Evolutionary conservation across 2,113 vertebrate species (phyloP).

Genomic region (Sceloporus undulatus): DNA sequence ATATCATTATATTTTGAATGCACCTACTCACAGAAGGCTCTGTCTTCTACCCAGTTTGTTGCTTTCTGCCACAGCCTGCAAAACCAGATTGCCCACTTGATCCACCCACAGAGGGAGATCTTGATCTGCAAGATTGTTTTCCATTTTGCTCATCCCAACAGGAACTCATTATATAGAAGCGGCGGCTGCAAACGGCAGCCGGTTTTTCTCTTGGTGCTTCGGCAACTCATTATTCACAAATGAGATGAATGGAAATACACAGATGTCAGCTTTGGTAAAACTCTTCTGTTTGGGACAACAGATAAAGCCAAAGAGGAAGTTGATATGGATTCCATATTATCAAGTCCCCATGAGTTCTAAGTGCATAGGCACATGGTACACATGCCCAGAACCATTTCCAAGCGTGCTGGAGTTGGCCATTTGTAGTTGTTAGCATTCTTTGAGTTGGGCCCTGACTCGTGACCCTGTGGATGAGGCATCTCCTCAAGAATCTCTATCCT

Average conservation of each 20-base stretch:
- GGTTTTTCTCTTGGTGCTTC: background rate
- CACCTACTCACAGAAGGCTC: background rate
- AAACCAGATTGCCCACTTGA: slow-evolving; percentile 1
- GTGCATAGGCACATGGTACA: no score
- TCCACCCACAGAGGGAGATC: background rate
- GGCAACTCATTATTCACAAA: background rate
- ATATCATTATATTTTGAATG: no score
- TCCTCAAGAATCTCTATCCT: no score
- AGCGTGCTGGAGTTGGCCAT: no score
- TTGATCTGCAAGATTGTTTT: background rate
- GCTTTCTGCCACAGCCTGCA: background rate
- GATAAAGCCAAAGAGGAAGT: no score
- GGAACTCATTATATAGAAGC: background rate
- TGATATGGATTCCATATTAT: no score
- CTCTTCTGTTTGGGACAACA: background rate
- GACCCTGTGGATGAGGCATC: no score
- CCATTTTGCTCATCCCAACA: background rate
- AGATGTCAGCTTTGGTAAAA: background rate
- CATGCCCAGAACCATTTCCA: no score
- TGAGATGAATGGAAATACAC: background rate
- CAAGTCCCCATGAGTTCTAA: no score
- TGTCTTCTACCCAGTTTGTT: background rate
- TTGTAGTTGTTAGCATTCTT: no score
- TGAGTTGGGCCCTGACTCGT: no score
- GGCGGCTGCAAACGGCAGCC: background rate